These are phyloP conservation scores for Brachionus sp. DNA, from an alignment of 1,140 invertebrate species.

Conservation along the genomic window DNA sequence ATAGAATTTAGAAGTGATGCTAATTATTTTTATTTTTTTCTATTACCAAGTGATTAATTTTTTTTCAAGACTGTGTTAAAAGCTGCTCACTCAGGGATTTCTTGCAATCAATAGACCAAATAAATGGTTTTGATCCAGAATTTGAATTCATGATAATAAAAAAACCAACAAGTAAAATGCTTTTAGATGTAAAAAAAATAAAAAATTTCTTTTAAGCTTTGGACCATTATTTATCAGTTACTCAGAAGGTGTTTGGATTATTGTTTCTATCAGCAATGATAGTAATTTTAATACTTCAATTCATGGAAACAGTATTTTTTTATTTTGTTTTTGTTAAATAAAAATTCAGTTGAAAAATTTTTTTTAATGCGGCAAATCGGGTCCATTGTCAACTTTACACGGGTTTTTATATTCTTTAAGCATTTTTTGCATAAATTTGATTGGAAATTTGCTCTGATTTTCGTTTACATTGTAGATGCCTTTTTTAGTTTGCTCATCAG, in stretches of 20 bases:
- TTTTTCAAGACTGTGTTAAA: neutral
- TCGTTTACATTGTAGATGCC: neutral
- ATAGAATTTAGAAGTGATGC: neutral
- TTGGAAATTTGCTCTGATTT: slow-evolving; percentile 23
- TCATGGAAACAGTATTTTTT: slow-evolving; percentile 37
- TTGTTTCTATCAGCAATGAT: slow-evolving; percentile 21
- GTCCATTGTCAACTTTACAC: slow-evolving; percentile 22
- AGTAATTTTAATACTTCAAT: neutral
- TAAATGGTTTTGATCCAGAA: neutral
- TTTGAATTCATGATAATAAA: slow-evolving; percentile 27
- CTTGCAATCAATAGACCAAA: neutral
- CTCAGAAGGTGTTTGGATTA: neutral
- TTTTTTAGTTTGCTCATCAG: slow-evolving; percentile 29
- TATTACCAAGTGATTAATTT: neutral
- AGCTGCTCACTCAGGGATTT: neutral
- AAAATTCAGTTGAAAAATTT: neutral
- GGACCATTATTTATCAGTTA: neutral
- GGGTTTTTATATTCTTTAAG: slow-evolving; percentile 45
- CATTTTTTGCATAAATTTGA: slow-evolving; percentile 39
- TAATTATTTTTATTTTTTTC: neutral
- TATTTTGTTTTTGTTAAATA: slow-evolving; percentile 40
- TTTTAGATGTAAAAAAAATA: neutral
- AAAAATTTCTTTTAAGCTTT: neutral
- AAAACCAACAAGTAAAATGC: slow-evolving; percentile 8
- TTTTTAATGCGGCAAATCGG: slow-evolving; percentile 8